Percentiles rank a stretch among this genome's conserved stretches.
Evolutionary conservation across 2,888 invertebrate genomes (phyloP).

Genomic region (Margaritifera margaritifera): DNA sequence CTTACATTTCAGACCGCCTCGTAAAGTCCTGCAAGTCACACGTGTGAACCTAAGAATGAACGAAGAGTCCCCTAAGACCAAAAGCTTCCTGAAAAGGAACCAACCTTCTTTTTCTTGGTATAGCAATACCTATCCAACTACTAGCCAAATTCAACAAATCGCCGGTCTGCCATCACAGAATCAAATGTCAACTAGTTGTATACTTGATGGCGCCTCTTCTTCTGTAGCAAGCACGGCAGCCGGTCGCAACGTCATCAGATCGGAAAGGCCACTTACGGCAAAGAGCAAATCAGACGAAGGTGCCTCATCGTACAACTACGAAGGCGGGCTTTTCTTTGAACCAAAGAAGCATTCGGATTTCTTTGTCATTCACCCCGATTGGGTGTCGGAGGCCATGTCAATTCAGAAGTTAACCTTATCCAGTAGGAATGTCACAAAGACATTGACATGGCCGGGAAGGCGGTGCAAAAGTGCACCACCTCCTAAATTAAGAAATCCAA

Average conservation of each 20-base stretch:
- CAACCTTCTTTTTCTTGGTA: conserved; percentile 56
- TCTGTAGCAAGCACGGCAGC: too few species aligned
- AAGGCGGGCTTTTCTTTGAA: conserved; percentile 61
- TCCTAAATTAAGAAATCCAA: conserved; percentile 63
- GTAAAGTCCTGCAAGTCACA: conserved; percentile 31
- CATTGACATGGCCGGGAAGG: conserved; percentile 52
- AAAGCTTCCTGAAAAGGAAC: conserved; percentile 45
- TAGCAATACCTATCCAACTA: conserved; percentile 46
- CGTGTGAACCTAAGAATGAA: conserved; percentile 36
- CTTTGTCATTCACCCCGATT: conserved; percentile 70
- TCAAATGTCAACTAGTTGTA: too few species aligned
- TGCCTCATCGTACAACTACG: conserved; percentile 47
- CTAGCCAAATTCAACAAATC: conserved; percentile 24
- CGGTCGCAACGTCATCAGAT: too few species aligned
- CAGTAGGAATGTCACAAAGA: conserved; percentile 38
- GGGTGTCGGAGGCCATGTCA: conserved; percentile 67
- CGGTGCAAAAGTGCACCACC: conserved; percentile 67
- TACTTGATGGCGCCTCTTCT: too few species aligned
- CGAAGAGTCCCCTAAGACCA: conserved; percentile 33
- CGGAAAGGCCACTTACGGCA: conserved; percentile 11
- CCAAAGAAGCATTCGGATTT: conserved; percentile 55
- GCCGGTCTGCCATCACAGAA: conserved; percentile 12
- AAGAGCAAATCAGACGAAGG: conserved; percentile 32
- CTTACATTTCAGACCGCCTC: conserved; percentile 24
- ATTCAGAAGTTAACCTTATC: conserved; percentile 59